A percentile compares a stretch with the other conserved stretches of the same genome.
These are phyloP conservation scores for Steatornis caripensis DNA, from an alignment of 2,113 vertebrate genomes.

Conservation along the genomic window DNA sequence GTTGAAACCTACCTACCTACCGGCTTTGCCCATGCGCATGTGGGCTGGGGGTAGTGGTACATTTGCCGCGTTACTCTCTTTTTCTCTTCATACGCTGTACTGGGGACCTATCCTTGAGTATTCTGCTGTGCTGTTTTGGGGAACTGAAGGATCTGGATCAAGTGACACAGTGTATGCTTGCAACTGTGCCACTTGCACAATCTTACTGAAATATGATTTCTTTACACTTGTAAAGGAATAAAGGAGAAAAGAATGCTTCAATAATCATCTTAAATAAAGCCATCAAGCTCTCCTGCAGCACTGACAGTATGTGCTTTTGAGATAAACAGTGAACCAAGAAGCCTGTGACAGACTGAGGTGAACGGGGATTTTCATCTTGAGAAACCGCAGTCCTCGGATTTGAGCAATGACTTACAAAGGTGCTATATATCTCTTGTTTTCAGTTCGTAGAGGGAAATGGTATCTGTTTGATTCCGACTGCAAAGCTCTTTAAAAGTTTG, in stretches of 20 bases:
- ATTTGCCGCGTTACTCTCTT: neutral
- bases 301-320: neutral
- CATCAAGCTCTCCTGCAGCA: neutral
- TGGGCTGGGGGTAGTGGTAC: fast-evolving
- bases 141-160: neutral
- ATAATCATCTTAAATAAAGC: neutral
- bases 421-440: neutral
- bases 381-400: neutral
- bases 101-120: neutral
- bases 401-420: neutral
- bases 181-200: fast-evolving
- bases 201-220: neutral
- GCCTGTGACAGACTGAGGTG: neutral
- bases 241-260: neutral
- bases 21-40: fast-evolving
- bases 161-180: neutral
- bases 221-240: neutral
- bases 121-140: neutral
- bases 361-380: neutral
- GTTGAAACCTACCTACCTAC: neutral
- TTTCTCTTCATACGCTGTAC: neutral
- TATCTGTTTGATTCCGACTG: neutral
- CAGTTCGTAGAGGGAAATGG: neutral
- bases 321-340: neutral
- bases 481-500: neutral